Conservation (phyloP, 2,888 invertebrate genomes). For the Hetaerina titia region DNA sequence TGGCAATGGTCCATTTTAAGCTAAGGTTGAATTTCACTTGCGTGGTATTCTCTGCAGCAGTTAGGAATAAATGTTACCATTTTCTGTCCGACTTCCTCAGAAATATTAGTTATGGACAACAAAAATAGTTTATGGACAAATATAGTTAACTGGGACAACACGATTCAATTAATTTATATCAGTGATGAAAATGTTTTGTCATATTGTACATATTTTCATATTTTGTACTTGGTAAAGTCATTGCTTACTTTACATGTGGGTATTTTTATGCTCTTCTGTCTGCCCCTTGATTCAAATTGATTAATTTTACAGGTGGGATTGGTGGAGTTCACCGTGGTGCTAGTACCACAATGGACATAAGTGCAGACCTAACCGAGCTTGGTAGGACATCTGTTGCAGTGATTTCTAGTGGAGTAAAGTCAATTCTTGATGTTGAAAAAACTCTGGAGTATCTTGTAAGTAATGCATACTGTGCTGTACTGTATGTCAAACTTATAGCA, state of each 20-base stretch:
- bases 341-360: slow-evolving; percentile 92
- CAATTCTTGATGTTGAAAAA: slow-evolving; percentile 95
- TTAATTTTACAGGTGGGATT: slow-evolving; percentile 79
- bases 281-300: too few species aligned
- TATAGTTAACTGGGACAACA: too few species aligned
- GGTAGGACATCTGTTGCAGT: slow-evolving; percentile 93
- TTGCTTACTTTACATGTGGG: too few species aligned
- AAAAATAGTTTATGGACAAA: too few species aligned
- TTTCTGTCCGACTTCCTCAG: too few species aligned
- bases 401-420: slow-evolving; percentile 97
- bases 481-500: too few species aligned
- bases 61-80: too few species aligned
- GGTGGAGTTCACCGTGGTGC: slow-evolving; percentile 97
- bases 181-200: slow-evolving; percentile 61
- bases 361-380: slow-evolving; percentile 95
- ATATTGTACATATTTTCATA: slow-evolving; percentile 68
- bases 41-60: not conserved
- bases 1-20: not conserved
- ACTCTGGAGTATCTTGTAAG: slow-evolving; percentile 95
- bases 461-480: slow-evolving; percentile 66
- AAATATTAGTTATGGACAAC: too few species aligned
- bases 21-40: slow-evolving; percentile 76
- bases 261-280: too few species aligned
- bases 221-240: slow-evolving; percentile 65
- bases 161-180: too few species aligned